Evolutionary conservation across 2,113 vertebrate species (phyloP), one percentile per base, ranked within the genome.

Genomic region (Zingel zingel): DNA sequence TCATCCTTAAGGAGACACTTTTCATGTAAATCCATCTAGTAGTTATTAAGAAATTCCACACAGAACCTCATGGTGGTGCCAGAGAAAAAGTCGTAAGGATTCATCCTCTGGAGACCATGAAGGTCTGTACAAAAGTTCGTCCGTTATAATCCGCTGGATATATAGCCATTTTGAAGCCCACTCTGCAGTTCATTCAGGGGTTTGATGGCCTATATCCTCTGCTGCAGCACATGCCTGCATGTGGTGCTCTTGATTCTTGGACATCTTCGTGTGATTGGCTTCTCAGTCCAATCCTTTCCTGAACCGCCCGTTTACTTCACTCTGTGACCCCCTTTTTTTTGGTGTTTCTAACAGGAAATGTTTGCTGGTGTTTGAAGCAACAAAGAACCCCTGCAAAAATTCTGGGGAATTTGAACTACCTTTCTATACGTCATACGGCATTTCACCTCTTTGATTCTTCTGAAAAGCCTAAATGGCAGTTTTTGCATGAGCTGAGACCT

Each of bases 321-420:
- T 45, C 15, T 2, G 15, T 36, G 2, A 36, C 4, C 50, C 3
- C 14, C 72, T 51, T 33, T 23, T 9, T 16, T 36, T 30, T 30
- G n/a, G 14, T 18, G 14, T 64, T 64, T 63, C 47, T 18, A 62
- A 62, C 71, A 36, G 14, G 15, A 51, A 50, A 62, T 50, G 21
- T 63, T 15, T 25, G n/a, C 47, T 36, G 48, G 10, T n/a, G 21
- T 68, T 77, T 68, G 53, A 58, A 77, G 25, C 19, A 61, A 25
- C 39, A 64, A 23, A 61, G 18, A 19, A 6, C 12, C 8, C 2
- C 63, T 51, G 45, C 33, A 54, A 47, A 30, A 36, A 30, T 27
- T 48, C 53, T 1, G 8, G 14, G 30, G n/a, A 25, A 68, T 21
- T 9, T 23, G 3, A 58, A 27, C 48, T 39, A 14, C 47, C 30